These are phyloP conservation scores for Drosophila helvetica DNA, from an alignment of 2,888 invertebrate genomes.

Conservation along the genomic window DNA sequence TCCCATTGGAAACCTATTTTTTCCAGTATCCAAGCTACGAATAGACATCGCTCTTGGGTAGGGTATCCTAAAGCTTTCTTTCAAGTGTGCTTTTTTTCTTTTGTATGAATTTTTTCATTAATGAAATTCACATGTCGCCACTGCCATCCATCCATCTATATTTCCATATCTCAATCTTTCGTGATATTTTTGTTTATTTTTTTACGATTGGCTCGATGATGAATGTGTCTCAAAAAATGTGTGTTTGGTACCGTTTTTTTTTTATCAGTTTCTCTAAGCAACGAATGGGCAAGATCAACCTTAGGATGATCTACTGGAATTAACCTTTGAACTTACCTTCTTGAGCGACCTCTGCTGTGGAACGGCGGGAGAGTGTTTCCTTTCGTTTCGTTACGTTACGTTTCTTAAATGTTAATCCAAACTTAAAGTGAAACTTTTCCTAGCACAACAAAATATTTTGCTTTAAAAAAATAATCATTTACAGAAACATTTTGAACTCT, in stretches of 20 bases:
- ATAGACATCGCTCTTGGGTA: too few species aligned
- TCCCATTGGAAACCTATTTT: too few species aligned
- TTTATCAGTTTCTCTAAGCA: too few species aligned
- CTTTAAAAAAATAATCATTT: slow-evolving; percentile 44
- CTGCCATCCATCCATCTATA: slow-evolving; percentile 25
- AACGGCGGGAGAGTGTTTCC: too few species aligned
- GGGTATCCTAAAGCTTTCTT: background rate
- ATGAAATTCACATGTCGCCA: slow-evolving; percentile 74
- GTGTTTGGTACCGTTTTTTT: slow-evolving; percentile 23
- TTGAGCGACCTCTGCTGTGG: slow-evolving; percentile 9
- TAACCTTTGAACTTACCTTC: slow-evolving; percentile 38
- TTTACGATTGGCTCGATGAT: slow-evolving; percentile 56
- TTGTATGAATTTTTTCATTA: slow-evolving; percentile 58
- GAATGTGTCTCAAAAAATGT: slow-evolving; percentile 58
- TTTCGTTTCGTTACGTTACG: too few species aligned
- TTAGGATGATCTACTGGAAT: background rate
- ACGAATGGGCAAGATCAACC: too few species aligned
- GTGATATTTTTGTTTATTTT: background rate
- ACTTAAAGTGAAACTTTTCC: slow-evolving; percentile 18
- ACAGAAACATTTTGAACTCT: slow-evolving; percentile 57
- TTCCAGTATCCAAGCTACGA: too few species aligned
- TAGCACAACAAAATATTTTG: background rate
- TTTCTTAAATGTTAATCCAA: slow-evolving; percentile 32
- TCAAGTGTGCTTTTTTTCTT: slow-evolving; percentile 15
- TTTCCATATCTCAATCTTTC: slow-evolving; percentile 9